Base-by-base conservation (phyloP, 2,113 vertebrate species). In the Cryptotis parvus region DNA sequence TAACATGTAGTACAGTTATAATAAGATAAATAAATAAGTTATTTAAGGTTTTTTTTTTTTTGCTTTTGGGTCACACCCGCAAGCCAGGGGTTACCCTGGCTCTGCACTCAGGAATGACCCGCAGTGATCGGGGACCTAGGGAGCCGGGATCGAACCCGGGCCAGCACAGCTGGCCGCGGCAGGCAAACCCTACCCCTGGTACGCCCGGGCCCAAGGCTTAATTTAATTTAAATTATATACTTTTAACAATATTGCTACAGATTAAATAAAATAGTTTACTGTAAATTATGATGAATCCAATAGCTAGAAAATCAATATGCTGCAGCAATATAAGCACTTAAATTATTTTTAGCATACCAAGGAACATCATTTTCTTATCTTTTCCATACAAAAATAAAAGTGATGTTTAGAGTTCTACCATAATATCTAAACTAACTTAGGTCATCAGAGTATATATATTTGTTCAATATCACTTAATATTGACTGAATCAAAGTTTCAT, bases 21-120 rank as follows among this genome's bases (percentile, higher is more conserved):
- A 93, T 58, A 10, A 93, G 69, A 37, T 78, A 96, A 82, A 94
- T 95, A 97, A 97, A 95, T 76, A 94, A 79, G 96, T 74, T 91
- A 43, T 72, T 43, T n/a, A n/a, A n/a, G n/a, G n/a, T n/a, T n/a
- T n/a, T n/a, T n/a, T n/a, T n/a, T n/a, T n/a, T n/a, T n/a, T n/a
- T n/a, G n/a, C n/a, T n/a, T n/a, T n/a, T n/a, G n/a, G n/a, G n/a
- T n/a, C n/a, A n/a, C n/a, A n/a, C n/a, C n/a, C n/a, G n/a, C n/a
- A n/a, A n/a, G n/a, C n/a, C n/a, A n/a, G n/a, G n/a, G n/a, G n/a
- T n/a, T n/a, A n/a, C n/a, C n/a, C n/a, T n/a, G n/a, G n/a, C n/a
- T n/a, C n/a, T n/a, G n/a, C n/a, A n/a, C n/a, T n/a, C n/a, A n/a
- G n/a, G n/a, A n/a, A n/a, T n/a, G n/a, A n/a, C n/a, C n/a, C n/a